phyloP scores from a whole-genome alignment of 2,797 vertebrate species.

The Phalanger gymnotis region DNA sequence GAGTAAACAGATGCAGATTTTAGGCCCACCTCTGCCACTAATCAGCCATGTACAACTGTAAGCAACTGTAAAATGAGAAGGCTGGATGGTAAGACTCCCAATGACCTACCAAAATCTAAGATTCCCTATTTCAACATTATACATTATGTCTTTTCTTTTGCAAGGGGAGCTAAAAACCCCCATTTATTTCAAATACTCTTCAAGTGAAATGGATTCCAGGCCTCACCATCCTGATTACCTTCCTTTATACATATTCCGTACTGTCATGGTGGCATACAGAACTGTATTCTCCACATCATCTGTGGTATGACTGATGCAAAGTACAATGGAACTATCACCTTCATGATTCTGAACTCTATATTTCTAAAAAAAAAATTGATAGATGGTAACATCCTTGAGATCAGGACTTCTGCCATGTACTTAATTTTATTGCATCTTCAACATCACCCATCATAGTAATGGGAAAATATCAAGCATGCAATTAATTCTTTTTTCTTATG shows the following conservation, averaged over 20 bases:
- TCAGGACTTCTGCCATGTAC: background rate
- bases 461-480: background rate
- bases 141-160: background rate
- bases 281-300: background rate
- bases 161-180: background rate
- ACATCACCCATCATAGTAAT: conserved; percentile 5
- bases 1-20: background rate
- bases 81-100: background rate
- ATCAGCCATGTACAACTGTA: background rate
- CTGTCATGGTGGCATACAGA: background rate
- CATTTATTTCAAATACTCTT: background rate
- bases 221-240: background rate
- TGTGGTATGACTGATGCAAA: background rate
- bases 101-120: too few relatives aligned
- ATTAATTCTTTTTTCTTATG: conserved; percentile 17
- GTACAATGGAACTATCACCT: background rate
- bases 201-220: background rate
- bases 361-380: background rate
- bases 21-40: background rate
- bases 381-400: background rate
- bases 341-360: background rate
- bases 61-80: background rate
- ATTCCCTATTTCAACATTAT: background rate
- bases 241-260: background rate
- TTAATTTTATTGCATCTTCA: background rate